Evolutionary conservation across 1,140 invertebrate species (phyloP), one percentile per base, ranked within the genome.

Genomic region (Paramacrobiotus metropolitanus): DNA sequence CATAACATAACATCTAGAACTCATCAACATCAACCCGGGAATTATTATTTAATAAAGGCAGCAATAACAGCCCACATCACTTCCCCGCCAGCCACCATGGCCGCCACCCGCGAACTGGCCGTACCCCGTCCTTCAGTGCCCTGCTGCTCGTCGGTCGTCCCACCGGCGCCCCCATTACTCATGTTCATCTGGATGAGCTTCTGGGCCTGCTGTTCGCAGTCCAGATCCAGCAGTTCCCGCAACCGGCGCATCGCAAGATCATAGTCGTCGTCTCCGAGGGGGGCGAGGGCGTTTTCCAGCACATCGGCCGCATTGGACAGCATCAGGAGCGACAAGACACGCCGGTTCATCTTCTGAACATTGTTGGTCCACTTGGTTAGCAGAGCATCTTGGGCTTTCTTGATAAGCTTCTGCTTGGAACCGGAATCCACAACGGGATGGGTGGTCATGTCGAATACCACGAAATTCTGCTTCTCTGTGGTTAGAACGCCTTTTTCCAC

Each of bases 401-500:
- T 96, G 40, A 99, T 88, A 65, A 99, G 80, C 67, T 92, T 84
- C 67, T 84, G 85, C 79, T 99, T 99, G n/a, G 89, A 83, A 65
- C 84, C 79, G 76, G 87, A 87, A 74, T 99, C 92, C 60, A 87
- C 91, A 44, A 99, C 78, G 34, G 95, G 95, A 81, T 99, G 95
- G 66, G 94, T 99, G 29, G 95, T 99, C 93, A 99, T 99, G 78
- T 99, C 95, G 77, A 99, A 99, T 21, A 99, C 76, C 65, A 99
- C 77, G 76, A 99, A 99, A 76, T 99, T 98, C 76, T 99, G 94
- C 78, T 98, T 98, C 76, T 99, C 95, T 60, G 95, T 99, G 59
- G 93, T 96, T 64, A 97, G 79, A n/a, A 99, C 91, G 65, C 95
- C 94, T 76, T 99, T 99, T 73, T 99, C 95, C 21, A 98, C 94